Evolutionary conservation across 1,140 invertebrate species (phyloP), one percentile per base, ranked within the genome.

Genomic region (Macrosteles quadrilineatus): DNA sequence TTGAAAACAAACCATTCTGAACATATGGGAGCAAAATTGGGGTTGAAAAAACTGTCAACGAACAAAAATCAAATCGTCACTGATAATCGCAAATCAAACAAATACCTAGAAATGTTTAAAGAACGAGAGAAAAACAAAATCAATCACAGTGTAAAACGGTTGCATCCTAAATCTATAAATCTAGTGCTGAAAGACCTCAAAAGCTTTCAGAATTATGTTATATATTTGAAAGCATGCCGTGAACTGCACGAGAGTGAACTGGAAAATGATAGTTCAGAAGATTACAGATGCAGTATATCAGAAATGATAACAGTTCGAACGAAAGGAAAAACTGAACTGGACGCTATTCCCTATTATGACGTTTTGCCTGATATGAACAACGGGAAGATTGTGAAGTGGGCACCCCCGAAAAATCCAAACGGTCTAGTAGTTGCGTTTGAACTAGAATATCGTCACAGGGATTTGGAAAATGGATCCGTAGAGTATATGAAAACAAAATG

Each of bases 361-460:
- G 14, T 4, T 6, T 6, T 6, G 4, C 4, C 4, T 36, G 32
- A 36, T 14, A 14, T 6, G 14, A 36, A 36, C 4, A 76, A 77
- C 59, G 67, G 66, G 53, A 75, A 72, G n/a, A 68, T 67, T 19
- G 64, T 77, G 9, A 71, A 31, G 11, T 77, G 75, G 75, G 21
- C 40, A 2, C 31, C 67, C 23, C 95, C 95, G 0, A 68, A 74
- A n/a, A 79, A 88, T 66, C 93, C 95, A 0, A 98, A 98, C 79
- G 93, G 95, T 0, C 82, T 92, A 23, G 89, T 97, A 40, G 83
- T 95, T 1, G 88, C 88, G 0, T 97, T 95, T 79, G 85, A 88
- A 50, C 87, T 98, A 27, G 85, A 90, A 70, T 75, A 76, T 30
- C 32, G 47, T 12, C 31, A 43, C 29, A 72, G 31, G 29, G 72